These are phyloP conservation scores for Neotoma lepida DNA, from an alignment of 2,113 vertebrate genomes.

Conservation along the genomic window DNA sequence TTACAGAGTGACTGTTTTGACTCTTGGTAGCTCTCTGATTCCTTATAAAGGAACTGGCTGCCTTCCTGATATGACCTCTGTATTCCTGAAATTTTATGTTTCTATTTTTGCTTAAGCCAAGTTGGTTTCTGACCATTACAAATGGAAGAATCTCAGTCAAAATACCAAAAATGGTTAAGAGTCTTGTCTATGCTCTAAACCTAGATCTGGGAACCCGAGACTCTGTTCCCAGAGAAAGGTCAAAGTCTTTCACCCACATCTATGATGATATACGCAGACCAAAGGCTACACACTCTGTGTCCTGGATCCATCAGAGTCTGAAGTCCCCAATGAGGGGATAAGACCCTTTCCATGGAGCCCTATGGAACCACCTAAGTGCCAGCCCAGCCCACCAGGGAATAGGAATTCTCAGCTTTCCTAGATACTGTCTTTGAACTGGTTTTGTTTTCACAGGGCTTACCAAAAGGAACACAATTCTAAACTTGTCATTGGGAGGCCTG, in stretches of 20 bases:
- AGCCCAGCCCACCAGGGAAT: neutral
- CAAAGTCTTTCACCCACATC: neutral
- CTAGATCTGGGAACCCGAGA: neutral
- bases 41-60: neutral
- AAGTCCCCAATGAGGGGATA: neutral
- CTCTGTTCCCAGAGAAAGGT: neutral
- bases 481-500: neutral
- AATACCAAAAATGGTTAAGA: neutral
- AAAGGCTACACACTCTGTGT: neutral
- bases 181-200: neutral
- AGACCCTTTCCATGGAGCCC: neutral
- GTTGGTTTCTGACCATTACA: neutral
- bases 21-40: neutral
- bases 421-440: neutral
- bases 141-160: conserved; percentile 7
- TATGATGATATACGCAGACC: neutral
- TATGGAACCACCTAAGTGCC: neutral
- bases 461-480: neutral
- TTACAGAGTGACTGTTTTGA: neutral
- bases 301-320: neutral
- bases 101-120: neutral
- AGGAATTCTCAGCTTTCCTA: neutral
- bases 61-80: neutral
- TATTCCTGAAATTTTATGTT: neutral
- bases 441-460: neutral